phyloP scores from a whole-genome alignment of 2,797 vertebrate species.

The Myiotriccus ornatus region DNA sequence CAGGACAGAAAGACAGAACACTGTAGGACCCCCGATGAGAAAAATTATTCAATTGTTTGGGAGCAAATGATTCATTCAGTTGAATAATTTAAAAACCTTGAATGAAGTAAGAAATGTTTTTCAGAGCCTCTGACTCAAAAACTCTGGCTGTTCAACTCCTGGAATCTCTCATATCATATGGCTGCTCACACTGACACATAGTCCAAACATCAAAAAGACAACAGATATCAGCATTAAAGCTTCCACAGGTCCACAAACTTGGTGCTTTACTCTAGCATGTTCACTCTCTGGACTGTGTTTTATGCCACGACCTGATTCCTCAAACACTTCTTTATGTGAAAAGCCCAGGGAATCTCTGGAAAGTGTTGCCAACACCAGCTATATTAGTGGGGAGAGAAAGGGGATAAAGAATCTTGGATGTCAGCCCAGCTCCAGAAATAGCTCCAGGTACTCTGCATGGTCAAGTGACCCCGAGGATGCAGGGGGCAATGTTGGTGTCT shows the following conservation, averaged over 20 bases:
- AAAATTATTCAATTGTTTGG: background rate
- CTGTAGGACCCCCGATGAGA: background rate
- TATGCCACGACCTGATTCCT: background rate
- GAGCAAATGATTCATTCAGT: background rate
- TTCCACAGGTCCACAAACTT: background rate
- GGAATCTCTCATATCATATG: background rate
- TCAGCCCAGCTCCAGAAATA: background rate
- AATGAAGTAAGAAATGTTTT: background rate
- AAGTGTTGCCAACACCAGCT: background rate
- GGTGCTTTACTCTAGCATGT: background rate
- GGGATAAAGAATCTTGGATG: background rate
- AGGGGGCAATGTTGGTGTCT: background rate
- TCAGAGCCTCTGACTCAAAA: background rate
- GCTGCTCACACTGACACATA: background rate
- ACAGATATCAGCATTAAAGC: fast-evolving
- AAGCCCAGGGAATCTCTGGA: background rate
- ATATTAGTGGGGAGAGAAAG: background rate
- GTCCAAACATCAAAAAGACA: background rate
- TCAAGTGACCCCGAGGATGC: background rate
- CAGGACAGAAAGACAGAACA: background rate
- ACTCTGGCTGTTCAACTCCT: background rate
- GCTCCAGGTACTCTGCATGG: background rate
- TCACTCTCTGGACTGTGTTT: background rate
- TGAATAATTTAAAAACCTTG: background rate
- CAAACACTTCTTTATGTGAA: background rate